Percentiles rank a stretch among this genome's conserved stretches.
phyloP scores from a whole-genome alignment of 2,888 invertebrate species.

The Ellobium chinense region DNA sequence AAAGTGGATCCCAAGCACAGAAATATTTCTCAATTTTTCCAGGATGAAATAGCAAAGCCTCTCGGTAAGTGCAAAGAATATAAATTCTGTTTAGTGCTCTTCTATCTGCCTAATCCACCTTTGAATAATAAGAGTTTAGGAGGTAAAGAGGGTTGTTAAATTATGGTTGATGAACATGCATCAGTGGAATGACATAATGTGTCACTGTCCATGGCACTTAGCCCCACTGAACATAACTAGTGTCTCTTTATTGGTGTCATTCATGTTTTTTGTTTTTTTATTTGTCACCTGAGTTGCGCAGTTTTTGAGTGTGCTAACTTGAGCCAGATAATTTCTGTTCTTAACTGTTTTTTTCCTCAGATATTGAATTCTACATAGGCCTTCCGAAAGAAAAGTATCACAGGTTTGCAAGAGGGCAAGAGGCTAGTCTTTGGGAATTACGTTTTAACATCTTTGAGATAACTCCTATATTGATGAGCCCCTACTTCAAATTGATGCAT shows the following conservation, averaged over 20 bases:
- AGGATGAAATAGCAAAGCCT: conserved; percentile 73
- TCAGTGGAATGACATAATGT: no score
- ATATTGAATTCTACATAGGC: conserved; percentile 73
- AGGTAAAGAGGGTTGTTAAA: no score
- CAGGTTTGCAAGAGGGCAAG: conserved; percentile 59
- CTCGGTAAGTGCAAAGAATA: conserved; percentile 58
- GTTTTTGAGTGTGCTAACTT: no score
- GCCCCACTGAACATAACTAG: no score
- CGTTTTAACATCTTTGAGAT: not conserved
- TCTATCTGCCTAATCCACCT: not conserved
- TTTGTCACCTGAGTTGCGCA: no score
- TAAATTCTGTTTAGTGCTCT: no score
- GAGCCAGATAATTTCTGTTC: no score
- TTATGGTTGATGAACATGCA: no score
- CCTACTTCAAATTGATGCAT: not conserved
- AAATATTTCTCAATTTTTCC: conserved; percentile 76
- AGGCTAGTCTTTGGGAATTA: conserved; percentile 26
- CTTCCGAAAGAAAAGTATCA: conserved; percentile 65
- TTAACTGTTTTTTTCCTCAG: no score
- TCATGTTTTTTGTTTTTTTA: no score
- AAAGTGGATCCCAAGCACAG: conserved; percentile 77
- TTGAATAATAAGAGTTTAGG: not conserved
- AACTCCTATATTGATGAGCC: not conserved
- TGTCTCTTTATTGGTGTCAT: no score
- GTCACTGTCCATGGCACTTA: no score